A percentile compares a stretch with the other conserved stretches of the same genome.
Conservation (phyloP, 2,888 invertebrate species). For the Chorisops tibialis region DNA sequence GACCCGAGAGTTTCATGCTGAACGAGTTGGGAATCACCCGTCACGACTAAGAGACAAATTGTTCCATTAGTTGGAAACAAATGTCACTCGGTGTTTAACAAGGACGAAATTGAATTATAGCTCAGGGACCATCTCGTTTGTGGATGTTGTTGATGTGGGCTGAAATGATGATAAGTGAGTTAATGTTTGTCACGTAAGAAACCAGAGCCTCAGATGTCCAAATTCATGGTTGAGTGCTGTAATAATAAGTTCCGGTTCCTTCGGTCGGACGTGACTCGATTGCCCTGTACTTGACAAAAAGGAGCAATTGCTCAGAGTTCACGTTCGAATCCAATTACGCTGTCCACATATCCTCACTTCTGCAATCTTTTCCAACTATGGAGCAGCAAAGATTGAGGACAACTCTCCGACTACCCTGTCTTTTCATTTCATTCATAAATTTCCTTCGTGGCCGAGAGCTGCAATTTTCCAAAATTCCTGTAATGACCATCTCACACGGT, state of each 20-base stretch:
- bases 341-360: background rate
- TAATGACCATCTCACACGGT: background rate
- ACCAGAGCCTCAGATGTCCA: slow-evolving; percentile 29
- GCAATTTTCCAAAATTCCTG: background rate
- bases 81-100: slow-evolving; percentile 20
- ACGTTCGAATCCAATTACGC: background rate
- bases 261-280: slow-evolving; percentile 30
- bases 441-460: background rate
- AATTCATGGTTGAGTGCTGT: slow-evolving; percentile 28
- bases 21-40: background rate
- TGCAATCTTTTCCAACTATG: background rate
- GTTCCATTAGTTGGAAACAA: slow-evolving; percentile 24
- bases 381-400: too few relatives aligned
- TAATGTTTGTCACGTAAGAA: slow-evolving; percentile 33
- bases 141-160: background rate
- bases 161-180: slow-evolving; percentile 23
- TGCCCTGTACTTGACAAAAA: slow-evolving; percentile 4
- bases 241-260: slow-evolving; percentile 28
- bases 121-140: slow-evolving; percentile 11
- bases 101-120: slow-evolving; percentile 27
- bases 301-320: background rate
- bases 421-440: slow-evolving; percentile 13
- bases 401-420: background rate
- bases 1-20: slow-evolving; percentile 1
- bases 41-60: slow-evolving; percentile 27